Evolutionary conservation across 2,888 invertebrate genomes (phyloP).

Genomic region (Neoascia interrupta): DNA sequence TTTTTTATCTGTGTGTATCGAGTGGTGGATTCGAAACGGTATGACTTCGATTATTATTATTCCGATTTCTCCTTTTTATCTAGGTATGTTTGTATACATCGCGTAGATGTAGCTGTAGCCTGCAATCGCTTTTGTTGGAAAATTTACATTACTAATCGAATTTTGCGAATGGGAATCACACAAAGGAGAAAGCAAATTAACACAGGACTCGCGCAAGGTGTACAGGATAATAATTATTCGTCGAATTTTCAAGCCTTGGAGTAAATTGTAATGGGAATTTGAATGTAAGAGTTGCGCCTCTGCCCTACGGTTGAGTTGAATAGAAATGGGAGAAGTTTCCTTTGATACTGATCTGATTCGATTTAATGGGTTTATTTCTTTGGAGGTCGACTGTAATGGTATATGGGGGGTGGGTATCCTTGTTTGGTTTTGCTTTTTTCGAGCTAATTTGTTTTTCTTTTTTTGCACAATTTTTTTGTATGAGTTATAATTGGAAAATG

Average conservation of each 20-base stretch:
- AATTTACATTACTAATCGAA: slow-evolving; percentile 64
- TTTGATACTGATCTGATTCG: slow-evolving; percentile 69
- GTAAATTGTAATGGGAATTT: slow-evolving; percentile 57
- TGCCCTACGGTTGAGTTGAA: neutral
- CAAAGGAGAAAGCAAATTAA: slow-evolving; percentile 43
- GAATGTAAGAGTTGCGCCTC: slow-evolving; percentile 33
- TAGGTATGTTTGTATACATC: too few relatives aligned
- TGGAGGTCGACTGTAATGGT: slow-evolving; percentile 16
- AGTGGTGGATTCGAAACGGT: slow-evolving; percentile 16
- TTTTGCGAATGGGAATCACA: slow-evolving; percentile 56
- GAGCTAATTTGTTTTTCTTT: slow-evolving; percentile 54
- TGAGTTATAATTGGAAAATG: too few relatives aligned
- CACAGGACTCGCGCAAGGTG: slow-evolving; percentile 49
- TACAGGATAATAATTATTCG: slow-evolving; percentile 62
- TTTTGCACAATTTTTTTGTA: neutral
- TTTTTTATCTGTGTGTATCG: slow-evolving; percentile 27
- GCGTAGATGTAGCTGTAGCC: slow-evolving; percentile 4
- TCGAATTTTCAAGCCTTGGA: too few relatives aligned
- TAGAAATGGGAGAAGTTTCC: slow-evolving; percentile 34
- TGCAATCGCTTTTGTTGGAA: slow-evolving; percentile 4
- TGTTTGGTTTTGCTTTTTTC: slow-evolving; percentile 29
- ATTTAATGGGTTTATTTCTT: slow-evolving; percentile 59
- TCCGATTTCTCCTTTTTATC: slow-evolving; percentile 57
- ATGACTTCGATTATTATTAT: slow-evolving; percentile 59
- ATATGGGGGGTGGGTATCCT: slow-evolving; percentile 1